Conservation (phyloP, 2,113 vertebrate genomes). For the Baryphthengus martii region DNA sequence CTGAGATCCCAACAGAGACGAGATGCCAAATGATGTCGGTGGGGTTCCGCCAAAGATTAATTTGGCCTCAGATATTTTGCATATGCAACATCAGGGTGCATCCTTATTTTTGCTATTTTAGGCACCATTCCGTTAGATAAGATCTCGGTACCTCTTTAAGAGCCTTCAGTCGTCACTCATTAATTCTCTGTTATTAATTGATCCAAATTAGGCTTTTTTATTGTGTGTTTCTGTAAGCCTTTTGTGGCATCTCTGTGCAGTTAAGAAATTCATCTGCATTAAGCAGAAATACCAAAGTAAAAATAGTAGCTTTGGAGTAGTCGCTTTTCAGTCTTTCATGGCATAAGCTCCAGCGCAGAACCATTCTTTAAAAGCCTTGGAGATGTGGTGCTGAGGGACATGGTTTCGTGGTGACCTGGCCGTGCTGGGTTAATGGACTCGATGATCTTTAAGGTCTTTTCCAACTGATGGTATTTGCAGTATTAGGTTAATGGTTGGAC, state of each 20-base stretch:
- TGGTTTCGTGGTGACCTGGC: too few species aligned
- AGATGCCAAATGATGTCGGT: background rate
- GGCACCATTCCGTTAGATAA: background rate
- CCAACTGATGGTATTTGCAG: too few species aligned
- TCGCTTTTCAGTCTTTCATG: background rate
- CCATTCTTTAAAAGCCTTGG: too few species aligned
- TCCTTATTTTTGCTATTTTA: background rate
- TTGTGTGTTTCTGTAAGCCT: background rate
- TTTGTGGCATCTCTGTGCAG: slow-evolving; percentile 4
- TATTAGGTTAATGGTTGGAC: too few species aligned
- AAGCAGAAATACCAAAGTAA: background rate
- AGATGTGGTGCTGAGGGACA: too few species aligned
- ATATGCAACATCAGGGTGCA: background rate
- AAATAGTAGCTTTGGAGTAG: background rate
- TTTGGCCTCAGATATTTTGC: background rate
- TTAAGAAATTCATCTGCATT: slow-evolving; percentile 11
- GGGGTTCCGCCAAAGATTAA: background rate
- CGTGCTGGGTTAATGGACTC: too few species aligned
- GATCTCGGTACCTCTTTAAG: background rate
- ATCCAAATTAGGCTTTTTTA: background rate
- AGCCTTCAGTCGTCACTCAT: background rate
- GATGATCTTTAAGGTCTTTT: too few species aligned
- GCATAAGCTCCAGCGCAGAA: background rate
- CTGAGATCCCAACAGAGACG: background rate
- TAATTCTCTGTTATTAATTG: slow-evolving; percentile 1